phyloP scores from a whole-genome alignment of 2,888 invertebrate species.

The Lasius fuliginosus region DNA sequence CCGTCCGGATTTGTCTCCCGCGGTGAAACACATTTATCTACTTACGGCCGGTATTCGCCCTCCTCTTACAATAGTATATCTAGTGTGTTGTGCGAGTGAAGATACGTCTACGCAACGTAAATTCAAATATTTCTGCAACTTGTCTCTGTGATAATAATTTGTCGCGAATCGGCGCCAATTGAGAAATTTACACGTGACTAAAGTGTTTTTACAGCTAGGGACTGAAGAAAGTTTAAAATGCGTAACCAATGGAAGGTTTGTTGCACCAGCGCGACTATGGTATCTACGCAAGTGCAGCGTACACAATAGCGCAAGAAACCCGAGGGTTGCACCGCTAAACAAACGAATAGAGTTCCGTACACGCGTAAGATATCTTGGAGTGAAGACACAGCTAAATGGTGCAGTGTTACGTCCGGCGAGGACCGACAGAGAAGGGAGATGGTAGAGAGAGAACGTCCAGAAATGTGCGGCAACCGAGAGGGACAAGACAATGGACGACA shows the following conservation, averaged over 20 bases:
- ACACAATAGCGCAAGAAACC: slow-evolving; percentile 72
- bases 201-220: background rate
- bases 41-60: background rate
- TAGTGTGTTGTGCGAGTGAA: background rate
- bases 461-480: slow-evolving; percentile 69
- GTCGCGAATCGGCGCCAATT: background rate
- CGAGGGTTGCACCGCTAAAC: slow-evolving; percentile 64
- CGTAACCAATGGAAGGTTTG: background rate
- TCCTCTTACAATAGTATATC: background rate
- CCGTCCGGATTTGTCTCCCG: slow-evolving; percentile 36
- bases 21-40: slow-evolving; percentile 29
- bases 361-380: slow-evolving; percentile 69
- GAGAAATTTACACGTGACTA: background rate
- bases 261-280: background rate
- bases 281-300: slow-evolving; percentile 24
- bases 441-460: slow-evolving; percentile 28
- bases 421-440: slow-evolving; percentile 27
- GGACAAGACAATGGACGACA: slow-evolving; percentile 83
- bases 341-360: slow-evolving; percentile 71
- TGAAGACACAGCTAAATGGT: slow-evolving; percentile 71
- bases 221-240: background rate
- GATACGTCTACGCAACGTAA: background rate
- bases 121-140: background rate
- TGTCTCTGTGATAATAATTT: slow-evolving; percentile 15
- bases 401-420: slow-evolving; percentile 59